Evolutionary conservation across 2,797 vertebrate species (phyloP), one percentile per base, ranked within the genome.

Genomic region (Fundulus diaphanus): DNA sequence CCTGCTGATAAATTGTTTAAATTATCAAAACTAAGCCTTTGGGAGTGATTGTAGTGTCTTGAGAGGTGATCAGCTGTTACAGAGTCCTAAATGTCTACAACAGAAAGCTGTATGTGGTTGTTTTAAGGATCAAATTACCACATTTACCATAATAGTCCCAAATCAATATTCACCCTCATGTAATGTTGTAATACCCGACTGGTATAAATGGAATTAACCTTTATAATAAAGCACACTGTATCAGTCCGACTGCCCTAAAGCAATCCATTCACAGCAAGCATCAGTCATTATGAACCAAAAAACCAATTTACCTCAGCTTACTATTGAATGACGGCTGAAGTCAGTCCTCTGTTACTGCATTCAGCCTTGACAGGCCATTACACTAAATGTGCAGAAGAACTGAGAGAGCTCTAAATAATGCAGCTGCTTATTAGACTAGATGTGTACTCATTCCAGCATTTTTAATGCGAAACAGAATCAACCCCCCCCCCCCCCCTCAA

Each of bases 321-420:
- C 87, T 87, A 90, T 83, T 84, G 83, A 84, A 81, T 89, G 80
- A 91, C 88, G 84, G 82, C 80, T 77, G 84, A 83, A 88, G 85
- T 85, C 84, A 75, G 82, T 85, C 86, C 80, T 77, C 54, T 79
- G 90, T 80, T 89, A 89, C 78, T 88, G 81, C 77, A 83, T 89
- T 85, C 84, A 85, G 89, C 74, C 79, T 63, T 89, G 91, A 92
- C 91, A 90, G 91, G 87, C 88, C 89, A 93, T 94, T 94, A 93
- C 79, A 87, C 85, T 85, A 89, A 92, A 92, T 85, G 91, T 87
- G 89, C 75, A 78, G 84, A 76, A 86, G 84, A 87, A 90, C 83
- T 82, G 87, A 91, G 86, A 90, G 88, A 68, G 67, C 27, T 87
- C 80, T 94, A 91, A 94, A 94, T 94, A 92, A 94, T 94, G 90